phyloP scores from a whole-genome alignment of 2,113 vertebrate genomes.

The Cyanoramphus novaezelandiae region DNA sequence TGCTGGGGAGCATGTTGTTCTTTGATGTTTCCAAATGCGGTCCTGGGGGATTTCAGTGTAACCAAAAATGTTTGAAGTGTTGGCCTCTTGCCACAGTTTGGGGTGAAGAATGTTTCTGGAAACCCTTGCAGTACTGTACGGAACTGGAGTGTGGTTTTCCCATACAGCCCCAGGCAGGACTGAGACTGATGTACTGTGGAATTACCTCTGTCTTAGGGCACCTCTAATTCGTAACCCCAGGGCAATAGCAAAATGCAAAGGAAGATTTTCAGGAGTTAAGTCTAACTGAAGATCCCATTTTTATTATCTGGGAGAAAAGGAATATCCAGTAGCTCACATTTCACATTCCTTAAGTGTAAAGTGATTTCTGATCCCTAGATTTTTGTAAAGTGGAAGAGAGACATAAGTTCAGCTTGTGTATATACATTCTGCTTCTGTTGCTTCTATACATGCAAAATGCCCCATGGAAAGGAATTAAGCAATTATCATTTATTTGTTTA shows the following conservation, averaged over 20 bases:
- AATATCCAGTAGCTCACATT: neutral
- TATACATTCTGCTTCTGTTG: neutral
- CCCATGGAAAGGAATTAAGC: neutral
- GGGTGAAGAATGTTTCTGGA: conserved; percentile 21
- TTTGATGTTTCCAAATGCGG: conserved; percentile 43
- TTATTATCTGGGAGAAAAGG: neutral
- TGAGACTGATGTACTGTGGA: neutral
- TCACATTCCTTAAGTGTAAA: neutral
- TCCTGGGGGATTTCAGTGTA: conserved; percentile 33
- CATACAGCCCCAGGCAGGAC: neutral
- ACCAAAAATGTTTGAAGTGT: conserved; percentile 50
- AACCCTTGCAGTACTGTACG: neutral
- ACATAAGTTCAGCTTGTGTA: rapidly evolving
- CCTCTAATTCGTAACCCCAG: neutral
- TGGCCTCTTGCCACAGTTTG: conserved; percentile 26
- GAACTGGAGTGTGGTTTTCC: neutral
- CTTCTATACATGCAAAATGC: neutral
- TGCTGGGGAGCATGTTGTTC: neutral
- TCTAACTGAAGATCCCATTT: neutral
- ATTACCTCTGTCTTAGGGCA: neutral
- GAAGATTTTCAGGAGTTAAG: neutral
- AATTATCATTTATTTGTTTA: neutral
- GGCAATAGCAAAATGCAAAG: neutral
- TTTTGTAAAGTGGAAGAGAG: neutral
- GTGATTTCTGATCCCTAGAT: neutral